Percentiles rank a stretch among this genome's conserved stretches.
These are phyloP conservation scores for Linepithema humile DNA, from an alignment of 1,140 invertebrate species.

Conservation along the genomic window DNA sequence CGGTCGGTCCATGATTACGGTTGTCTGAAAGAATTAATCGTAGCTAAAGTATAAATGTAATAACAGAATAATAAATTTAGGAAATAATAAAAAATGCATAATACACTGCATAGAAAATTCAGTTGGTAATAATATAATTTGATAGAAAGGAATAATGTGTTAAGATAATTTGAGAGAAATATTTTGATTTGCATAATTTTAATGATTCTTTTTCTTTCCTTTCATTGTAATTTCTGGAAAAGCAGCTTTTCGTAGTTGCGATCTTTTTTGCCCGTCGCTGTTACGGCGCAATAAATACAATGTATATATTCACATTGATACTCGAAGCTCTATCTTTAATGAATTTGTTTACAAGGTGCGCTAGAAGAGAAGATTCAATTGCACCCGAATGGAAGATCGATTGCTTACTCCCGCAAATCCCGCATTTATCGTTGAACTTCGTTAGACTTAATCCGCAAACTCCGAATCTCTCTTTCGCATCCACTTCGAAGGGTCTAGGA, in stretches of 20 bases:
- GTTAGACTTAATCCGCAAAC: constrained; percentile 3
- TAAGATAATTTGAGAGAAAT: too few relatives aligned
- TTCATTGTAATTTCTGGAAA: background rate
- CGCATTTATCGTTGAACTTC: constrained; percentile 2
- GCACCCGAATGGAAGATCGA: background rate
- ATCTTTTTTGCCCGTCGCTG: background rate
- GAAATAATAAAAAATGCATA: too few relatives aligned
- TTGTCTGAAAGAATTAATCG: too few relatives aligned
- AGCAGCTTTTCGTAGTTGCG: background rate
- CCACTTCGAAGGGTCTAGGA: background rate
- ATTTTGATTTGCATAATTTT: background rate
- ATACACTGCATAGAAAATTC: too few relatives aligned
- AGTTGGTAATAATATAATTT: too few relatives aligned
- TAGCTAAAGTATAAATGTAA: too few relatives aligned
- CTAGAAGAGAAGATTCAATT: background rate
- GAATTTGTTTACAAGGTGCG: background rate
- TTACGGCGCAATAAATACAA: background rate
- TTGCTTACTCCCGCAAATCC: background rate
- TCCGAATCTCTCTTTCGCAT: background rate
- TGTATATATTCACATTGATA: background rate
- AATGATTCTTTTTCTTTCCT: background rate
- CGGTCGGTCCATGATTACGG: too few relatives aligned
- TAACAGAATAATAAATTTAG: too few relatives aligned
- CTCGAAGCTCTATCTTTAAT: background rate
- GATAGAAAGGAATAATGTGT: too few relatives aligned